Percentiles rank a stretch among this genome's conserved stretches.
phyloP scores from a whole-genome alignment of 2,113 vertebrate genomes.

The Symphodus melops region DNA sequence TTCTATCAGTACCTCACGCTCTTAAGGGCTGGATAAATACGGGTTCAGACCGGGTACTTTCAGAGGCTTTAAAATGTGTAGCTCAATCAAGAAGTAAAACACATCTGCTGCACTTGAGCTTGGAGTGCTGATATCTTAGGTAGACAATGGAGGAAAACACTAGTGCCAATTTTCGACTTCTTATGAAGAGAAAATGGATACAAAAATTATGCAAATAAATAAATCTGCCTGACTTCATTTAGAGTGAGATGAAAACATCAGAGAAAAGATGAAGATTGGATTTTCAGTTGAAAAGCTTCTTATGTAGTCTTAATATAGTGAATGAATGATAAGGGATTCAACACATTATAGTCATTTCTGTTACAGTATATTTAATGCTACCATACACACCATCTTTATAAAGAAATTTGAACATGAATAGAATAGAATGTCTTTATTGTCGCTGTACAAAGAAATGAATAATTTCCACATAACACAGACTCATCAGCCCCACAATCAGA shows the following conservation, averaged over 20 bases:
- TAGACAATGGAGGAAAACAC: constrained; percentile 38
- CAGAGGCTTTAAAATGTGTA: not conserved
- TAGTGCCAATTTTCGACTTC: constrained; percentile 47
- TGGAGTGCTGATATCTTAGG: constrained; percentile 36
- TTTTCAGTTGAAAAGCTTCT: constrained; percentile 25
- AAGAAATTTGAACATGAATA: not conserved
- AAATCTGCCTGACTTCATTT: constrained; percentile 53
- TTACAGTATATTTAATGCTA: not conserved
- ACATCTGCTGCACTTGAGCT: constrained; percentile 45
- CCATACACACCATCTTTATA: not conserved
- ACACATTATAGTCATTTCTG: constrained; percentile 1
- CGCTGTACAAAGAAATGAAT: too few species aligned
- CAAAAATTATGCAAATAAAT: constrained; percentile 66
- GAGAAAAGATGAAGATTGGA: constrained; percentile 19
- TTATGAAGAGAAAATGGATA: constrained; percentile 64
- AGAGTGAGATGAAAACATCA: constrained; percentile 26
- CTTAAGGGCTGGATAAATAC: not conserved
- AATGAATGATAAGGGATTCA: constrained; percentile 33
- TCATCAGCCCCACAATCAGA: too few species aligned
- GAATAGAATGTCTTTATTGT: too few species aligned
- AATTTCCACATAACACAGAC: too few species aligned
- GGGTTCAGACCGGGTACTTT: not conserved
- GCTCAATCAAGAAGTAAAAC: constrained; percentile 39
- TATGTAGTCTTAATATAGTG: constrained; percentile 15
- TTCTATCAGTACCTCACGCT: not conserved